These are phyloP conservation scores for Eumerus sabulonum DNA, from an alignment of 2,888 invertebrate genomes.

Conservation along the genomic window DNA sequence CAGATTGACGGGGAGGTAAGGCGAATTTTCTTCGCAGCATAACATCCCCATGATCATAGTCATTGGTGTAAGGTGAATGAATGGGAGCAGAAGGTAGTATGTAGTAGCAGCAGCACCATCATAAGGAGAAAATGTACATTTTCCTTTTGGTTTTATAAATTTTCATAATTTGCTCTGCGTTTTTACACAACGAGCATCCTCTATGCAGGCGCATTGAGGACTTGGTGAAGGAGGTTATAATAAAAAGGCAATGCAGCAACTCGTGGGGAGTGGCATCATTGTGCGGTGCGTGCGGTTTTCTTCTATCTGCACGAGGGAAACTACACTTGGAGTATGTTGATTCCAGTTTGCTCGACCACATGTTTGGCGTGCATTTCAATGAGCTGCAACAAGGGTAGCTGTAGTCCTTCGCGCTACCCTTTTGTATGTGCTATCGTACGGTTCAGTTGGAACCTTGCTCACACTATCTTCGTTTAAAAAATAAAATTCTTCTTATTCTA, in stretches of 20 bases:
- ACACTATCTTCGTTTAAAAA: too few relatives aligned
- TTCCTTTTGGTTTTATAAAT: constrained; percentile 54
- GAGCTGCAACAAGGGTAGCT: too few relatives aligned
- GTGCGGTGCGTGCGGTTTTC: constrained; percentile 50
- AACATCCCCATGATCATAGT: too few relatives aligned
- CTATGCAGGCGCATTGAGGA: constrained; percentile 21
- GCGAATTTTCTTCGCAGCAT: too few relatives aligned
- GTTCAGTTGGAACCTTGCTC: too few relatives aligned
- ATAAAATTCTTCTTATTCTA: too few relatives aligned
- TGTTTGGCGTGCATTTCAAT: constrained; percentile 42
- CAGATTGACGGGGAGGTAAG: constrained; percentile 40
- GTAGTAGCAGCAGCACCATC: constrained; percentile 42
- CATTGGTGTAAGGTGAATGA: too few relatives aligned
- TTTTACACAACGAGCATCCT: constrained; percentile 18
- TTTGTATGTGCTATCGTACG: too few relatives aligned
- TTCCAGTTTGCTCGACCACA: constrained; percentile 62
- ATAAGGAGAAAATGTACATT: constrained; percentile 64
- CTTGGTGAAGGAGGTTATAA: constrained; percentile 14
- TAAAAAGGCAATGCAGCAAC: constrained; percentile 4
- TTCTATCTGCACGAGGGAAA: constrained; percentile 17
- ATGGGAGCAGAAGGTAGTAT: too few relatives aligned
- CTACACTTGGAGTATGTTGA: constrained; percentile 29
- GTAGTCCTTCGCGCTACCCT: too few relatives aligned
- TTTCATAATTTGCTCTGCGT: constrained; percentile 43
- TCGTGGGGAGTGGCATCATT: constrained; percentile 24